Base-by-base conservation (phyloP, 2,888 invertebrate genomes). In the Sipunculus nudus region DNA sequence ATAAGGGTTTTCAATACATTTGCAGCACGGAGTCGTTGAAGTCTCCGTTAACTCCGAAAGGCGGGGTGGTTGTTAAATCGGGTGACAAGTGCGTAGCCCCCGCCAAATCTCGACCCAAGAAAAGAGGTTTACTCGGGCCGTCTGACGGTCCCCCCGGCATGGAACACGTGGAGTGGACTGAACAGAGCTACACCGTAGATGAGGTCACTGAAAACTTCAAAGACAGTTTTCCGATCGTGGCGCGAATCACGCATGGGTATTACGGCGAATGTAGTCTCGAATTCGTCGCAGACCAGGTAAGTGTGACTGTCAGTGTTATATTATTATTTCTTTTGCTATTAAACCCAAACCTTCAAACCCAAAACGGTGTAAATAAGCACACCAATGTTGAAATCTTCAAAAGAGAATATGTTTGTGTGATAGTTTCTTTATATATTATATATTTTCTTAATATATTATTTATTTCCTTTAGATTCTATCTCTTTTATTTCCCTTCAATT, bases 1-100 rank as follows among this genome's bases (percentile, higher is more conserved):
- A n/a, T n/a, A n/a, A n/a, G n/a, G n/a, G n/a, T n/a, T n/a, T n/a
- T n/a, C n/a, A n/a, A n/a, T n/a, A n/a, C n/a, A n/a, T n/a, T n/a
- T n/a, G n/a, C n/a, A n/a, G n/a, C n/a, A n/a, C n/a, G 50, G 19
- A 32, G 50, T 25, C 10, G 50, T 25, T 35, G 50, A 19, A 32
- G 50, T 25, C 10, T 10, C 21, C 8, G 16, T 19, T 6, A 53
- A 53, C n/a, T n/a, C 13, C 13, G 10, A 28, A 21, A 19, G 41
- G 39, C 25, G 25, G 13, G 39, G 52, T 64, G 26, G 53, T 41
- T 2, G 67, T 59, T 3, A 40, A 50, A 28, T 63, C 56, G 32
- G 67, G 67, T 16, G 65, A 67, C 53, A 62, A 57, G 53, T 59
- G 65, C 10, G 61, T 67, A 8, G 45, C 62, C 3, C 67, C 67